Percentiles rank a stretch among this genome's conserved stretches.
Conservation (phyloP, 2,888 invertebrate genomes). For the Phaedon cochleariae region DNA sequence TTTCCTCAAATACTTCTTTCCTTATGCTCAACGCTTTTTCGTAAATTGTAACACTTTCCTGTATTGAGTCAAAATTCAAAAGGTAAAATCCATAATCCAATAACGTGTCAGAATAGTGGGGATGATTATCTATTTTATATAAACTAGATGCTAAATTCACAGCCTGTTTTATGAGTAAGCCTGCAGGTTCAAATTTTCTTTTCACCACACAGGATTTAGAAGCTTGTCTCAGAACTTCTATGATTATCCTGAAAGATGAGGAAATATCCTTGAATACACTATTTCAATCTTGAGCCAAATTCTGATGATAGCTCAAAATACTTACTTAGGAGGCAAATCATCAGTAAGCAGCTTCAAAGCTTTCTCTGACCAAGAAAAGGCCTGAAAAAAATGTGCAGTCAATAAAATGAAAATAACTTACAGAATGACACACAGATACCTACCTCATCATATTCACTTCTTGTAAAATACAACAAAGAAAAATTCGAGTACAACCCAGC, state of each 20-base stretch:
- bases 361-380: slow-evolving; percentile 72
- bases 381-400: slow-evolving; percentile 14
- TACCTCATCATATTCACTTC: slow-evolving; percentile 85
- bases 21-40: slow-evolving; percentile 79
- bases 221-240: slow-evolving; percentile 86
- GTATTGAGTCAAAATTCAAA: slow-evolving; percentile 86
- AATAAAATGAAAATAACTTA: background rate
- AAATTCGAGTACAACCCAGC: slow-evolving; percentile 85
- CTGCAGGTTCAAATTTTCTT: slow-evolving; percentile 83
- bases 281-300: too few species aligned
- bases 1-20: slow-evolving; percentile 79
- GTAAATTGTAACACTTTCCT: slow-evolving; percentile 85
- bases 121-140: slow-evolving; percentile 73
- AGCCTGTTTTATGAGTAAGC: slow-evolving; percentile 83
- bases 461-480: slow-evolving; percentile 82
- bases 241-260: slow-evolving; percentile 66
- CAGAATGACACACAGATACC: slow-evolving; percentile 63
- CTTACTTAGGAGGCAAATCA: slow-evolving; percentile 70
- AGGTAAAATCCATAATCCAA: slow-evolving; percentile 92
- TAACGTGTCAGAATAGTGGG: slow-evolving; percentile 84
- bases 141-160: slow-evolving; percentile 73
- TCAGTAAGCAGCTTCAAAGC: slow-evolving; percentile 75
- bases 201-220: slow-evolving; percentile 91
- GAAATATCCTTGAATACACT: too few species aligned
- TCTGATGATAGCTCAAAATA: slow-evolving; percentile 19